Percentiles rank a stretch among this genome's conserved stretches.
Conservation (phyloP, 2,797 vertebrate genomes). For the Danio tinwini region DNA sequence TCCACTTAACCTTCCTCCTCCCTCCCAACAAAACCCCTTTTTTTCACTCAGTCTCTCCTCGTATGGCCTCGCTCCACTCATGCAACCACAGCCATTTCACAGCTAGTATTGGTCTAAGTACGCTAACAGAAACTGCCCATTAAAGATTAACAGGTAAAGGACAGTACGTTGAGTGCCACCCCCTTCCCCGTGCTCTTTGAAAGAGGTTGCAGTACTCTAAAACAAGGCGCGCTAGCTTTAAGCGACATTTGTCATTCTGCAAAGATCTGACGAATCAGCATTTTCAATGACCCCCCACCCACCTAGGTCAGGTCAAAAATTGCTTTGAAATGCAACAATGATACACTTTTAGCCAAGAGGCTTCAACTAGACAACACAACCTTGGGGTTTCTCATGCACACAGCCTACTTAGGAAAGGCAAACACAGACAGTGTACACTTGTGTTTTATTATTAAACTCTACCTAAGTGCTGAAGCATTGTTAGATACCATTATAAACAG, state of each 20-base stretch:
- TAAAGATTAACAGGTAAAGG: constrained; percentile 73
- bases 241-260: constrained; percentile 31
- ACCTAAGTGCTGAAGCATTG: constrained; percentile 5
- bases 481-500: not conserved
- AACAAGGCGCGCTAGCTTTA: constrained; percentile 24
- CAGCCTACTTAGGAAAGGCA: not conserved
- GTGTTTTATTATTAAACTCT: constrained; percentile 17
- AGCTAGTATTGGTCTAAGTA: constrained; percentile 70
- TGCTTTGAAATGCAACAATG: not conserved
- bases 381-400: not conserved
- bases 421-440: not conserved
- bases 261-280: constrained; percentile 29
- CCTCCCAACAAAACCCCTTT: constrained; percentile 59
- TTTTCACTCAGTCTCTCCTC: constrained; percentile 56
- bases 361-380: not conserved
- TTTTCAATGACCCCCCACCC: constrained; percentile 13
- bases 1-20: constrained; percentile 73
- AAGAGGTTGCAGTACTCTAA: constrained; percentile 33
- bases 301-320: not conserved
- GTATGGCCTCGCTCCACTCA: constrained; percentile 55
- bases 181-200: not conserved
- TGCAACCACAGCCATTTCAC: constrained; percentile 80
- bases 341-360: constrained; percentile 23
- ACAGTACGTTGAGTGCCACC: constrained; percentile 1
- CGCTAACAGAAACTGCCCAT: constrained; percentile 75